Base-by-base conservation (phyloP, 2,113 vertebrate genomes). In the Oreotrochilus melanogaster region DNA sequence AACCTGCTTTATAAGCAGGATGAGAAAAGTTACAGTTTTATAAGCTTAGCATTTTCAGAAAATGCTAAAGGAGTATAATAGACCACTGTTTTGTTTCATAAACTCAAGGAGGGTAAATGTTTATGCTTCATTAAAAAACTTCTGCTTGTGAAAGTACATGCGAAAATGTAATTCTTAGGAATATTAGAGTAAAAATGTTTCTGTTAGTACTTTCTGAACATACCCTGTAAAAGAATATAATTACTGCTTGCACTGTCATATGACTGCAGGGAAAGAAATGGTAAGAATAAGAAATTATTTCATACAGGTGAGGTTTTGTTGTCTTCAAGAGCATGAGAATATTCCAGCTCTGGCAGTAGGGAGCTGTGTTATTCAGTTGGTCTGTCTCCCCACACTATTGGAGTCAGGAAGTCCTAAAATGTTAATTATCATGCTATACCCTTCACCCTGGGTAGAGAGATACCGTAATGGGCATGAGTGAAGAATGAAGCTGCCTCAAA, bases 401-500 rank as follows among this genome's bases (percentile, higher is more conserved):
- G 48, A 79, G 88, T 94, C 92, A 88, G n/a, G n/a, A 83, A 75
- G 75, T 72, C 39, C 12, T 39, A 39, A 86, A 85, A 42, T 62
- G 45, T 80, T 80, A 39, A 83, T 95, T 73, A 88, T 42, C 33
- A 57, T 45, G 30, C 24, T 67, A 9, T 71, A 14, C 48, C 62
- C 47, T 75, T 89, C 45, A 45, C 70, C 72, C 24, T 18, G 67
- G 53, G 54, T 65, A 78, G 60, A 89, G 37, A 66, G 56, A 80
- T 73, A 66, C 69, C 57, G 35, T 47, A 80, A 79, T 33, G 88
- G 33, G 42, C 56, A 71, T 9, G 51, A 88, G 88, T 66, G 56
- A 83, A 93, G 92, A 94, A 78, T 80, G 75, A 78, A 92, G 60
- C 78, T 84, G 81, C 65, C 86, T 92, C 86, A 90, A 95, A 96